Evolutionary conservation across 1,140 invertebrate genomes (phyloP).

Genomic region (Drosophila punjabiensis): DNA sequence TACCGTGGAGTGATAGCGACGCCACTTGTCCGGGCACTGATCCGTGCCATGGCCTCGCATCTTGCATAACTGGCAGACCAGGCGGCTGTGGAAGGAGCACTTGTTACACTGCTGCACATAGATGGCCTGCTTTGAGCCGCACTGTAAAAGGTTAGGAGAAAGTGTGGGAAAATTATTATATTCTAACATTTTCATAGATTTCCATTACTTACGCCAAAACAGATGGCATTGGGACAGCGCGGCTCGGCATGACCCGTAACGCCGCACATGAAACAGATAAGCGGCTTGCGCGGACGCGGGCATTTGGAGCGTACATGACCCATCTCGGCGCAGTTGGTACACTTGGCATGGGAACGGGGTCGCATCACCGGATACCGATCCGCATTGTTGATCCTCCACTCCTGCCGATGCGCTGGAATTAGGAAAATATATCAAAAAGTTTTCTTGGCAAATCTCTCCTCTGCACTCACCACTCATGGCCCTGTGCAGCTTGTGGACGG

Average conservation of each 20-base stretch:
- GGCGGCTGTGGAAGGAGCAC: constrained; percentile 86
- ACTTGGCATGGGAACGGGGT: constrained; percentile 84
- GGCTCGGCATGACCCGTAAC: constrained; percentile 87
- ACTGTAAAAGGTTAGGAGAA: constrained; percentile 85
- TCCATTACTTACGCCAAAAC: constrained; percentile 87
- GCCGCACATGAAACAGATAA: constrained; percentile 88
- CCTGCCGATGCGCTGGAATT: constrained; percentile 37
- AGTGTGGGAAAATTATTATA: neutral
- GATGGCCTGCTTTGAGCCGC: constrained; percentile 87
- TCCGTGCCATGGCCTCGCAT: constrained; percentile 87
- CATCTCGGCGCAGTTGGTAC: constrained; percentile 87
- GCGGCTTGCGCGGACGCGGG: constrained; percentile 84
- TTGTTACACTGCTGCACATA: constrained; percentile 87
- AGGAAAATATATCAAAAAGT: neutral
- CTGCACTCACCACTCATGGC: constrained; percentile 46
- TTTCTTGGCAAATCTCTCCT: neutral
- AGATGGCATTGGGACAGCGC: constrained; percentile 88
- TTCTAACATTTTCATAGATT: neutral
- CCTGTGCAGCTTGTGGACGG: constrained; percentile 83
- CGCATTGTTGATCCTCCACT: constrained; percentile 63
- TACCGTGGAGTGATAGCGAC: constrained; percentile 89
- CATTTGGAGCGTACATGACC: constrained; percentile 87
- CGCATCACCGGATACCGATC: constrained; percentile 81
- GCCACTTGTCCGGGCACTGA: constrained; percentile 89
- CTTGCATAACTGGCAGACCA: constrained; percentile 87